Evolutionary conservation across 2,888 invertebrate genomes (phyloP), one percentile per base, ranked within the genome.

Genomic region (Andrena bucephala): DNA sequence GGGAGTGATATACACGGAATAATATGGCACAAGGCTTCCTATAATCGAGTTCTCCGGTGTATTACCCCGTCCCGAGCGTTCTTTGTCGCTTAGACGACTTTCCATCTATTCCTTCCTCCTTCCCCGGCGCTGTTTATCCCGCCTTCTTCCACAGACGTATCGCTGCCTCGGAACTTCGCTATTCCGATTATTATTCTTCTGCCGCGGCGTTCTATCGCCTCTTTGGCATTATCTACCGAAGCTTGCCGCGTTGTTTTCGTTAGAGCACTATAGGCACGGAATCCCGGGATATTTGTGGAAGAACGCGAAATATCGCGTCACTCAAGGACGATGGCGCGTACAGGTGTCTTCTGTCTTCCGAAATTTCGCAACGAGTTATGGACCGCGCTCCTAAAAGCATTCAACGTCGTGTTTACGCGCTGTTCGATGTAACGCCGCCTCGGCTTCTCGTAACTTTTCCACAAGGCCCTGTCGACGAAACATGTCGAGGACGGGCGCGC

Each of bases 11-110:
- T 84, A 81, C 72, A 74, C 69, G 74, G 80, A 78, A 83, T 59
- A 83, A 87, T 86, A 72, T 88, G 70, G 88, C 74, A 87, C 87
- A 88, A 88, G 87, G 88, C 62, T 78, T 48, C 73, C 77, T 68
- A 62, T 77, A 83, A 80, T 81, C 80, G 60, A 67, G 77, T 54
- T 63, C 62, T 63, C 74, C n/a, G 57, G 73, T 73, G 62, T 83
- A 73, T 83, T 69, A 68, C 68, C 63, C 72, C 20, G 76, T 59
- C 42, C 24, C 52, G 77, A 68, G 60, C 50, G 36, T 80, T 78
- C 66, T 79, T 77, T 63, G 79, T 80, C 82, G 52, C 57, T n/a
- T 66, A 54, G 62, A 66, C 68, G 59, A 20, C 33, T 71, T 57
- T 72, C 67, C 60, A 62, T 50, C 42, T 2, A 10, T 59, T 36